Base-by-base conservation (phyloP, 2,113 vertebrate genomes). In the Microcebus griseorufus region DNA sequence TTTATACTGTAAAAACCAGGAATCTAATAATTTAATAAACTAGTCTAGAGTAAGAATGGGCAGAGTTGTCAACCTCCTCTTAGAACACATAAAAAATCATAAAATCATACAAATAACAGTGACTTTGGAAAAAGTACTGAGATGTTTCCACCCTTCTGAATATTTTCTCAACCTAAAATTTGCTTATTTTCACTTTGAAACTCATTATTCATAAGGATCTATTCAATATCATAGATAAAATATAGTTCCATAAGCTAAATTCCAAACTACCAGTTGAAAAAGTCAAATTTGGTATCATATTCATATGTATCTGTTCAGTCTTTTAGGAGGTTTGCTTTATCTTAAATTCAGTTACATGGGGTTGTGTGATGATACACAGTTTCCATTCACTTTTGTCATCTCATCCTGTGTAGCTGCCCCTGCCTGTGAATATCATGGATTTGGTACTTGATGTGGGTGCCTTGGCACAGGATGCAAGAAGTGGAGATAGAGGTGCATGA, bases 1-100 rank as follows among this genome's bases (percentile, higher is more conserved):
- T 92, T 92, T 51, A 95, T 42, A 92, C 34, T 90, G 32, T 95
- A 88, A 97, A 94, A 87, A 79, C 22, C 58, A 95, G 70, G 34
- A 94, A 60, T 82, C 67, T n/a, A 82, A 90, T 94, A 87, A 88
- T 93, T 90, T 94, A 88, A 97, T 94, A 93, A 97, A 92, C 65
- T 94, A 62, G 34, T 69, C 32, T 81, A 88, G 51, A 94, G 42
- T 86, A 94, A 94, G 32, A 88, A 94, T 72, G n/a, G 16, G 29
- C 51, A 94, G 60, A 89, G 69, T 88, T 88, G 42, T 90, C 90
- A 92, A 20, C 37, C n/a, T 78, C n/a, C 69, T 93, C 91, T 91
- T 73, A 93, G 18, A 92, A 95, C 34, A 94, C 72, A 95, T 85
- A 88, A 90, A 92, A 88, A 88, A 75, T 76, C 48, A 89, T 72